Conservation (phyloP, 2,888 invertebrate species). For the Congeria kusceri region DNA sequence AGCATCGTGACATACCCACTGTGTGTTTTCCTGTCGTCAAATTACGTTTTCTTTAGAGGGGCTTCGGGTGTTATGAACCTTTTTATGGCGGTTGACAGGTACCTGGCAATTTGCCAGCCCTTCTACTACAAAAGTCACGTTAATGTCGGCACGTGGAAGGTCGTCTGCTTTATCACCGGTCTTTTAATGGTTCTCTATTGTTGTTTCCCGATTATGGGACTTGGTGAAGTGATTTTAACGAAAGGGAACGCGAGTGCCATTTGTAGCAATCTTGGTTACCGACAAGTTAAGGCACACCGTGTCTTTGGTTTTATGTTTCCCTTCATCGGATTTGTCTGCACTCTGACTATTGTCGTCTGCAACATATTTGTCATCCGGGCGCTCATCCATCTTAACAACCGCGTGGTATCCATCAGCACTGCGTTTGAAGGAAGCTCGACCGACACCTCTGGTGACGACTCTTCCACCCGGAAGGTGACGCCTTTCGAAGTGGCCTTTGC, state of each 20-base stretch:
- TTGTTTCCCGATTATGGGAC: too few relatives aligned
- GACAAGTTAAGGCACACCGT: slow-evolving; percentile 3
- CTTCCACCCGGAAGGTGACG: slow-evolving; percentile 18
- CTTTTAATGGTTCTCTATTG: not conserved
- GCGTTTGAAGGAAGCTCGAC: not conserved
- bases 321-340: slow-evolving; percentile 31
- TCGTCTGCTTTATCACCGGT: slow-evolving; percentile 43
- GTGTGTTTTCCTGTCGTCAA: slow-evolving; percentile 44
- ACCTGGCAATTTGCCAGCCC: slow-evolving; percentile 42
- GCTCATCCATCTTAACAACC: slow-evolving; percentile 39
- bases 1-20: slow-evolving; percentile 18
- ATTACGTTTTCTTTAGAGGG: slow-evolving; percentile 38
- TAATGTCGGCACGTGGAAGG: slow-evolving; percentile 40
- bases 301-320: slow-evolving; percentile 39
- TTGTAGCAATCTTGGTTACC: slow-evolving; percentile 40
- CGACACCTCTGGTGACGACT: not conserved
- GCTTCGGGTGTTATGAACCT: slow-evolving; percentile 45
- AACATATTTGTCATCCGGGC: slow-evolving; percentile 39
- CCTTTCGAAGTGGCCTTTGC: slow-evolving; percentile 60
- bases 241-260: not conserved
- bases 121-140: slow-evolving; percentile 53
- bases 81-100: slow-evolving; percentile 52
- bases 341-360: slow-evolving; percentile 27
- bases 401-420: slow-evolving; percentile 18
- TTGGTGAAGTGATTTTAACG: not conserved